Evolutionary conservation across 1,140 invertebrate species (phyloP), one percentile per base, ranked within the genome.

Genomic region (Aleiodes sp.): DNA sequence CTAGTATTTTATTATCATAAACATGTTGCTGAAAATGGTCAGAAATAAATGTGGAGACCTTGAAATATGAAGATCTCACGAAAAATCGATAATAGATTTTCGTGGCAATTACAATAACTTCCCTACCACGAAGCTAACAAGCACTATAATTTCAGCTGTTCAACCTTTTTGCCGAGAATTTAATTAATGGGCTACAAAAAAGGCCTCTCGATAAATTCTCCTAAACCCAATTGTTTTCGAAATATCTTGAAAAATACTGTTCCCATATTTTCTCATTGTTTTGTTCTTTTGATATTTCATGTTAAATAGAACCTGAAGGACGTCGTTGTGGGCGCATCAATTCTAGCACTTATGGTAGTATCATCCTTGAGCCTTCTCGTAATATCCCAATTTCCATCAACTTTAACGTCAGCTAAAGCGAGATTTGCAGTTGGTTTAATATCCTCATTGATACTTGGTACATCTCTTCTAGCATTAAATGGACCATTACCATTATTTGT

Each of bases 321-420:
- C 16, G 68, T 80, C 2, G 35, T 75, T 14, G 0, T 79, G n/a
- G 65, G 75, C 4, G 37, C 78, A 14, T 70, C 75, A 4, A 75
- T 70, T 3, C 69, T 86, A 12, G 61, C 73, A n/a, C 60, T 74
- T 9, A 84, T 85, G 79, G 41, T 84, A 4, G 24, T 80, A 12
- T 73, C 73, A 1, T 79, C 82, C 4, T 65, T 78, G 65, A 77
- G 70, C 26, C 75, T 85, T 24, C 57, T 85, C n/a, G 60, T 83
- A 14, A 19, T 82, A 2, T 74, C 80, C 0, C 84, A 84, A 65
- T 78, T 86, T 57, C 80, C 84, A 9, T 79, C 79, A 1, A 79
- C 73, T 6, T 60, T 83, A 19, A 77, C 70, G 2, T 81, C 78
- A 12, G 66, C 63, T 1, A 76, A 70, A 14, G 77, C 76, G 24